phyloP scores from a whole-genome alignment of 1,140 invertebrate genomes.

The Oppia nitens region DNA sequence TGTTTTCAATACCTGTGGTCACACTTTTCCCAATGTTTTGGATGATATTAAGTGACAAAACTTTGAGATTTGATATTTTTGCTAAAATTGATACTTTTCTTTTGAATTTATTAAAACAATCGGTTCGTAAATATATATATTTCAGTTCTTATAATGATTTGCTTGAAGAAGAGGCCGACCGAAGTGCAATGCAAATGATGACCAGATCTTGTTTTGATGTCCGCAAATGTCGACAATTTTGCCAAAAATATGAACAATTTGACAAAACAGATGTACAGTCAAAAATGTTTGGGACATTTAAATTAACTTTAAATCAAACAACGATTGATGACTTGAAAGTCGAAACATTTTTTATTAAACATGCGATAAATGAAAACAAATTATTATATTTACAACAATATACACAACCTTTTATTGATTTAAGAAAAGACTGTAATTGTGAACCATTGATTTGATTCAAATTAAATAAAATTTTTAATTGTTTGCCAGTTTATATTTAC shows the following conservation, averaged over 20 bases:
- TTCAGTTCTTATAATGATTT: conserved; percentile 1
- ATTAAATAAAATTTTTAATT: background rate
- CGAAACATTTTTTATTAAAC: background rate
- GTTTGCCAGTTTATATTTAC: no score
- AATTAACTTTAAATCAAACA: no score
- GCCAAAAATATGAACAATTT: background rate
- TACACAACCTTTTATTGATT: background rate
- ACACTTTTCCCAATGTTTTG: background rate
- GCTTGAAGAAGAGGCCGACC: conserved; percentile 10
- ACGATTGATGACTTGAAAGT: background rate
- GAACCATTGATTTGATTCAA: background rate
- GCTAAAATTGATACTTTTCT: no score
- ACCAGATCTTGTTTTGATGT: conserved; percentile 6
- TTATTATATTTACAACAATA: conserved; percentile 2
- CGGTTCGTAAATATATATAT: no score
- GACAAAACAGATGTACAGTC: background rate
- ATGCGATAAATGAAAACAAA: conserved; percentile 3
- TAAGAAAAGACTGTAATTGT: background rate
- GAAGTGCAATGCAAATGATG: conserved; percentile 8
- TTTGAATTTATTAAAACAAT: no score
- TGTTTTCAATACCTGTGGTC: background rate
- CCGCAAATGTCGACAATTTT: background rate
- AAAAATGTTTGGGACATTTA: no score
- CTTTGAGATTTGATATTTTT: no score
- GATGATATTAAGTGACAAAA: no score